Evolutionary conservation across 2,888 invertebrate genomes (phyloP), one percentile per base, ranked within the genome.

Genomic region (Dynastes tityus): DNA sequence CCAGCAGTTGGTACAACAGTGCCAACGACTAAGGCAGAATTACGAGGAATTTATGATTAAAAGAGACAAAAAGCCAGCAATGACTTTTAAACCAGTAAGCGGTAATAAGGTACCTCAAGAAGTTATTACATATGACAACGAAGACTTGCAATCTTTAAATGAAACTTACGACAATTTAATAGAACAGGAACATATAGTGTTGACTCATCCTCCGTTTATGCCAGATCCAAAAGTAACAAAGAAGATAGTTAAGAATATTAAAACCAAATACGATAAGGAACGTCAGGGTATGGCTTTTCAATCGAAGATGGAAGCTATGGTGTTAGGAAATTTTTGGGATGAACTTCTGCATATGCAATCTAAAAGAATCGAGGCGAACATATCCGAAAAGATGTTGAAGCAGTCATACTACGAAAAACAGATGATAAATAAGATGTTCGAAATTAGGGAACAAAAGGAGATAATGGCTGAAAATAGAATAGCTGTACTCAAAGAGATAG

Each of bases 391-490:
- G 82, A 89, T 93, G 3, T 86, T 93, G 85, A 91, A 91, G 83
- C 90, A 93, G 79, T 92, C 93, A 0, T 89, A 90, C 64, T 93
- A 92, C 85, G 94, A 94, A 84, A 93, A 93, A 85, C 92, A 92
- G 86, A 91, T 94, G 89, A 89, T 91, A 67, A 90, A 91, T 53
- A 92, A 92, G 87, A 88, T 94, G 78, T 91, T 91, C 87, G 92
- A 93, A 85, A 90, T 93, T 0, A 91, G 92, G 76, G 89, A 91
- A 70, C 91, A 92, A 82, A 91, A 91, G 53, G 89, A 91, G 58
- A 89, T 90, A 80, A 89, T 93, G 81, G 85, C 90, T 0, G 88
- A 90, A 71, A 92, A 92, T 84, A 89, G 91, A 83, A 86, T 88
- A 65, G 87, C 89, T 67, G 89, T 91, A 4, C 90, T 91, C 83